phyloP scores from a whole-genome alignment of 2,797 vertebrate genomes.

The Propithecus deckenii region DNA sequence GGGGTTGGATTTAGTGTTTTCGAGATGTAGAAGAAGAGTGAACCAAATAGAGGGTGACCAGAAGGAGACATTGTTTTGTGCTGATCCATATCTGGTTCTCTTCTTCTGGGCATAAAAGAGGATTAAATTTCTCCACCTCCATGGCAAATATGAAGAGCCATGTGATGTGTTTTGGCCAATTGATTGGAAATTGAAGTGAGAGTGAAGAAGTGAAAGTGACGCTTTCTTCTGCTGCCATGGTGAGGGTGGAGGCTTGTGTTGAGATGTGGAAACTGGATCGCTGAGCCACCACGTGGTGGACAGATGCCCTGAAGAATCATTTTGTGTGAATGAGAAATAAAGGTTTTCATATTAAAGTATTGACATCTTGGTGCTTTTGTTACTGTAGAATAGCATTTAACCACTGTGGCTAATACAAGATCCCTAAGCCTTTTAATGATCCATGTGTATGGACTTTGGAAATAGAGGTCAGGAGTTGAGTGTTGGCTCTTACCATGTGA shows the following conservation, averaged over 20 bases:
- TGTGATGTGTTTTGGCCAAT: neutral
- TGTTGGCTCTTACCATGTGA: neutral
- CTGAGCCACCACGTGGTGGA: neutral
- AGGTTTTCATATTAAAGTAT: neutral
- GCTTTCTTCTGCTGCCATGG: neutral
- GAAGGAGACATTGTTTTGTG: neutral
- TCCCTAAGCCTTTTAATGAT: neutral
- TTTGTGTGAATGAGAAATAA: neutral
- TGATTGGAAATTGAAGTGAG: neutral
- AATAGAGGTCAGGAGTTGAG: neutral
- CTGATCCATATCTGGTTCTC: neutral
- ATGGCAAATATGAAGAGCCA: neutral
- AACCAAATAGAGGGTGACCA: neutral
- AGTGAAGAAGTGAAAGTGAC: neutral
- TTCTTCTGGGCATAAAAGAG: neutral
- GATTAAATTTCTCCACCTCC: neutral
- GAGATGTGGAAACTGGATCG: neutral
- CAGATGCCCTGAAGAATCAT: neutral
- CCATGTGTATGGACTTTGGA: neutral
- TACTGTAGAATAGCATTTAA: neutral
- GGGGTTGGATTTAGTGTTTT: neutral
- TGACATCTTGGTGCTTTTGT: neutral
- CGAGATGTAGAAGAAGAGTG: neutral
- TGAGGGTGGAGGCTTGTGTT: neutral
- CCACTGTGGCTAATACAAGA: neutral